These are phyloP conservation scores for Drosophila nigrodunni DNA, from an alignment of 1,140 invertebrate species.

Conservation along the genomic window DNA sequence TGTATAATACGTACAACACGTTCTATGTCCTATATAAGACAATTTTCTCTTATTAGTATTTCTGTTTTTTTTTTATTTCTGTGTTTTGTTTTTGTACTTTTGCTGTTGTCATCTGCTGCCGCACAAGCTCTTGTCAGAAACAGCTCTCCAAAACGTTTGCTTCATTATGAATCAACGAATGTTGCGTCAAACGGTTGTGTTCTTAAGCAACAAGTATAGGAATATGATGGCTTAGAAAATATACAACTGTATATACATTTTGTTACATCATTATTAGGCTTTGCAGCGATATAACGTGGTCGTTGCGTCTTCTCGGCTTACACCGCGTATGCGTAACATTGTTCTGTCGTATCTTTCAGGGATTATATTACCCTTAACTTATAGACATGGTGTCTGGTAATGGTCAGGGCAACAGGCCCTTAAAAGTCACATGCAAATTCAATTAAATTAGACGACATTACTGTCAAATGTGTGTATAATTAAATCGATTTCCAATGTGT, in stretches of 20 bases:
- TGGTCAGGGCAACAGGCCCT: constrained; percentile 3
- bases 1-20: constrained; percentile 13
- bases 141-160: constrained; percentile 13
- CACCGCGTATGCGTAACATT: no score
- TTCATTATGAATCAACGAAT: neutral
- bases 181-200: constrained; percentile 21
- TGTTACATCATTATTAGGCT: no score
- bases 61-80: neutral
- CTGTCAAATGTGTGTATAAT: constrained; percentile 50
- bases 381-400: constrained; percentile 1
- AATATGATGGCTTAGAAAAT: no score
- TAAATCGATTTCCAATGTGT: constrained; percentile 56
- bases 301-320: no score
- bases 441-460: constrained; percentile 59
- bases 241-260: no score
- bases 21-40: neutral
- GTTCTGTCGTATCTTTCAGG: neutral
- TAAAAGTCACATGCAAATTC: constrained; percentile 54
- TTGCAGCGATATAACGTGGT: no score
- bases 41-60: neutral
- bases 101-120: constrained; percentile 26
- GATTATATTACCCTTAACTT: constrained; percentile 11
- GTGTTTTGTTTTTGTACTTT: neutral
- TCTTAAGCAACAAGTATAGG: neutral
- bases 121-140: neutral